Conservation (phyloP, 1,140 invertebrate species). For the Lucilia sericata region DNA sequence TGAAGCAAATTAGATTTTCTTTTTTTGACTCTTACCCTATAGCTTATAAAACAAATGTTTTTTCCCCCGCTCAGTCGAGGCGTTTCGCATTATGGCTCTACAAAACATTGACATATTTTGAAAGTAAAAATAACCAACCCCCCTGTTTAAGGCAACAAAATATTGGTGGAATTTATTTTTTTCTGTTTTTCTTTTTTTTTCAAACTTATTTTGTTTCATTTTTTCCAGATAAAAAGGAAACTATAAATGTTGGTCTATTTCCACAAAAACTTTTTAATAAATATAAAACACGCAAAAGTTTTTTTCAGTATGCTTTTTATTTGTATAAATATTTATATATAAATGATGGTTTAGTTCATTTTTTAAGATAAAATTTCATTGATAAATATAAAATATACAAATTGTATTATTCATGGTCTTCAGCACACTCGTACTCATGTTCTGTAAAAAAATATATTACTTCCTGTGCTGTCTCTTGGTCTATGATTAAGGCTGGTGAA, state of each 20-base stretch:
- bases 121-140: not conserved
- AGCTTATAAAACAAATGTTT: not conserved
- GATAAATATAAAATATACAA: no score
- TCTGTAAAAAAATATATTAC: no score
- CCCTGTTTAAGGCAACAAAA: not conserved
- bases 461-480: no score
- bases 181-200: not conserved
- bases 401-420: no score
- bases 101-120: not conserved
- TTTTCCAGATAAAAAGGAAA: constrained; percentile 6
- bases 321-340: no score
- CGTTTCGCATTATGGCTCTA: not conserved
- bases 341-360: no score
- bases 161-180: not conserved
- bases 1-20: not conserved
- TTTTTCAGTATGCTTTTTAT: not conserved
- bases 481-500: no score
- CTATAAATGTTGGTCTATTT: not conserved
- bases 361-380: no score
- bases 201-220: no score
- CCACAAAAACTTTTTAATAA: not conserved
- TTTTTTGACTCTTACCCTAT: not conserved
- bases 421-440: no score
- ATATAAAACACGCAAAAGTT: constrained; percentile 15
- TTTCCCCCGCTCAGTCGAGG: not conserved